Conservation (phyloP, 1,140 invertebrate species). For the Drosophila pachea region DNA sequence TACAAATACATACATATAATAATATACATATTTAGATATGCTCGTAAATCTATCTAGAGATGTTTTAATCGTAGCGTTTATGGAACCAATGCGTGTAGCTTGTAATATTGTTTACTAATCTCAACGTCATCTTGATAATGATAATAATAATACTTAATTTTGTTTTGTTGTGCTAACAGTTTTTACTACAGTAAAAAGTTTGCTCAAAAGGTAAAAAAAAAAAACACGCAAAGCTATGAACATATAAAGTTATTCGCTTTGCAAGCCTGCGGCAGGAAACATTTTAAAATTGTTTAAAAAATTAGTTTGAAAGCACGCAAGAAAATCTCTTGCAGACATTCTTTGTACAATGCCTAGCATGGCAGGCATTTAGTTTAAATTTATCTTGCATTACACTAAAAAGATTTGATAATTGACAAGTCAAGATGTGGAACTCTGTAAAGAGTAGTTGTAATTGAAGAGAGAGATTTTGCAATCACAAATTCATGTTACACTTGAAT, state of each 20-base stretch:
- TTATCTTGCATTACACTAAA: too few species aligned
- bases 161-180: conserved; percentile 56
- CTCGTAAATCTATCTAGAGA: background rate
- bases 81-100: conserved; percentile 9
- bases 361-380: too few species aligned
- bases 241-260: background rate
- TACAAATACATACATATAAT: background rate
- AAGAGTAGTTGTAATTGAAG: too few species aligned
- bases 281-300: too few species aligned
- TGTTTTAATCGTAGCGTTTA: conserved; percentile 1
- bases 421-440: too few species aligned
- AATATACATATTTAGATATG: background rate
- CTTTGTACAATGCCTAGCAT: too few species aligned
- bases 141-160: conserved; percentile 4
- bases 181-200: conserved; percentile 42
- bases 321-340: too few species aligned
- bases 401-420: too few species aligned
- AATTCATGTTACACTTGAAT: too few species aligned
- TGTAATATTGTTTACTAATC: conserved; percentile 35
- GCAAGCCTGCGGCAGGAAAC: too few species aligned
- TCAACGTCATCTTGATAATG: background rate
- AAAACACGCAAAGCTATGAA: background rate
- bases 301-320: too few species aligned
- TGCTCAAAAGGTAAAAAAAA: conserved; percentile 53
- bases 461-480: too few species aligned